These are phyloP conservation scores for Cichladusa arquata DNA, from an alignment of 2,113 vertebrate species.

Conservation along the genomic window DNA sequence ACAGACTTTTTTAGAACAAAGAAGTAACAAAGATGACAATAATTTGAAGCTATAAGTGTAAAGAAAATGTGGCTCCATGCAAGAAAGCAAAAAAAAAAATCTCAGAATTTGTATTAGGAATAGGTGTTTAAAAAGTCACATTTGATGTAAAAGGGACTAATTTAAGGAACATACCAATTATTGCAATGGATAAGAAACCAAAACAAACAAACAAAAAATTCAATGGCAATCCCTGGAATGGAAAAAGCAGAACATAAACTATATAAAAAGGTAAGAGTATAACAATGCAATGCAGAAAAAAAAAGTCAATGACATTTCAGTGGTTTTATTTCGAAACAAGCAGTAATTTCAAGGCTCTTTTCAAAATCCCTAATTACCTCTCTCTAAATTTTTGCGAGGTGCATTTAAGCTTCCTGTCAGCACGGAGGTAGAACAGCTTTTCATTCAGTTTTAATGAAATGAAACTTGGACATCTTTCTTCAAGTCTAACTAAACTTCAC, in stretches of 20 bases:
- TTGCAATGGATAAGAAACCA: neutral
- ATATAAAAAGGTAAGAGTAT: neutral
- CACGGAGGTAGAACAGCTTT: neutral
- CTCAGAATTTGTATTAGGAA: neutral
- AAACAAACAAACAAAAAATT: rapidly evolving
- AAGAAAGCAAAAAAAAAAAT: neutral
- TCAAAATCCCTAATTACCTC: neutral
- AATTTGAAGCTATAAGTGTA: neutral
- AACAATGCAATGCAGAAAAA: neutral
- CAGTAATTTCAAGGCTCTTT: neutral
- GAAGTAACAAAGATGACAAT: neutral
- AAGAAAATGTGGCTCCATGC: neutral
- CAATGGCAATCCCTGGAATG: neutral
- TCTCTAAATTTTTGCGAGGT: neutral
- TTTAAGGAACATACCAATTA: neutral
- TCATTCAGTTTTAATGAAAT: neutral
- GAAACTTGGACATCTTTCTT: neutral
- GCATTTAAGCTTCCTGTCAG: neutral
- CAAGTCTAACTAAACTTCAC: neutral
- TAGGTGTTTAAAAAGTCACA: neutral
- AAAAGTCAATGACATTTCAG: neutral
- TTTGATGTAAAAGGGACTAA: neutral
- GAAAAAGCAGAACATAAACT: neutral
- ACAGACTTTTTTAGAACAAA: neutral
- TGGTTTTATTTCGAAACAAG: neutral